Evolutionary conservation across 2,888 invertebrate genomes (phyloP), one percentile per base, ranked within the genome.

Genomic region (Incurvaria masculella): DNA sequence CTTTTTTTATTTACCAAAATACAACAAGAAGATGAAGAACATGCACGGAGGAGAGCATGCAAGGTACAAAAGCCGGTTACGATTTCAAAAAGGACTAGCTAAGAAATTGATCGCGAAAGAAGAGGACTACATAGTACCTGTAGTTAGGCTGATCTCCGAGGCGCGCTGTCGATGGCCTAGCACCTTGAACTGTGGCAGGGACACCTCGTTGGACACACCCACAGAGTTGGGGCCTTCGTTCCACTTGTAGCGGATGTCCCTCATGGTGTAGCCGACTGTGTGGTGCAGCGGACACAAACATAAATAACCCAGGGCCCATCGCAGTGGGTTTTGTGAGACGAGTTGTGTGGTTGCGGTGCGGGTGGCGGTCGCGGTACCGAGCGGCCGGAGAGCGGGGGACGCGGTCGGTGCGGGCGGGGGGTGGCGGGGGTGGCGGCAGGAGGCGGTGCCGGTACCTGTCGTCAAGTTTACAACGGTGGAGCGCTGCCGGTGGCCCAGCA

Each of bases 201-300:
- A 93, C 80, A 95, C 94, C 82, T 94, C 94, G 81, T 89, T 90
- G 81, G 93, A 93, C 71, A 95, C 93, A 79, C 93, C 94, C 79
- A 96, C 94, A 75, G 94, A 93, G 83, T 91, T 89, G 71, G 91
- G 89, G 66, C 93, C 93, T 81, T 94, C 92, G 84, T 93, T 92
- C 95, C 95, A 95, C 80, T 91, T 92, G 88, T 95, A 95, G 72
- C 93, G 88, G 85, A 94, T 94, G 87, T 95, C 94, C 83, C 91
- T 86, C 93, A 94, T 94, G 81, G 94, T 94, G 88, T 95, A 95
- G 85, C 94, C 95, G 89, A 94, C 95, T 95, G 87, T 79, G 40
- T 40, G 17, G 39, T 40, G 73, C 71, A 72, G 71, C 73, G 72
- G 72, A 75, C 65, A 74, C 69, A 72, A 69, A 70, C 67, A 73